phyloP scores from a whole-genome alignment of 2,797 vertebrate genomes.

The Ceryle rudis region DNA sequence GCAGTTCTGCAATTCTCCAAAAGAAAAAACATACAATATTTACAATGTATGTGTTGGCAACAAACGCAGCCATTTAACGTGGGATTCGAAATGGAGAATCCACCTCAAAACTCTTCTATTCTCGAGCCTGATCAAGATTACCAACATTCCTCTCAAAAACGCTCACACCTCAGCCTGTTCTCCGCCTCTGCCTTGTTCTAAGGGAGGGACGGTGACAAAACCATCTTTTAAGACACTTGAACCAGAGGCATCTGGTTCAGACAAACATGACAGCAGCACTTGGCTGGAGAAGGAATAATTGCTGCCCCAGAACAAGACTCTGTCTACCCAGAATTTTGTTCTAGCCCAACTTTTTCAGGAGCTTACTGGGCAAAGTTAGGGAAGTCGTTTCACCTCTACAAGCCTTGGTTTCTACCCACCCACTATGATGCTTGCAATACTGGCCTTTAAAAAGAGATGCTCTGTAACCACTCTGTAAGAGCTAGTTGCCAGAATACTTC shows the following conservation, averaged over 20 bases:
- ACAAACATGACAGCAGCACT: background rate
- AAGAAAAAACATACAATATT: background rate
- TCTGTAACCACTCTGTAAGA: background rate
- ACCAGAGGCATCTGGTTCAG: background rate
- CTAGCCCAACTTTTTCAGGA: background rate
- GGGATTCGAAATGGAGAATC: background rate
- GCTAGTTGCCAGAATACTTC: background rate
- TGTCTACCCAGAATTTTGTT: background rate
- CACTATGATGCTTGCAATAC: background rate
- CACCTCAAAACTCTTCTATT: background rate
- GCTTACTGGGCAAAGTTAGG: background rate
- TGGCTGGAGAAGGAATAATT: background rate
- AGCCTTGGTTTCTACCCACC: background rate
- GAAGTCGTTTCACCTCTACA: background rate
- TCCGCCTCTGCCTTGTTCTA: background rate
- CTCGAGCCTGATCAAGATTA: background rate
- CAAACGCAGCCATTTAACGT: background rate
- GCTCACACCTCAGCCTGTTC: background rate
- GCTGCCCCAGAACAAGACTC: background rate
- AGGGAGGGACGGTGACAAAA: no score
- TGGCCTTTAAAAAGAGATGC: background rate
- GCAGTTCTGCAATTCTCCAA: background rate
- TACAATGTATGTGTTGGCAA: background rate
- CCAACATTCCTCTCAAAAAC: background rate
- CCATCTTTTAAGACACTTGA: background rate